A percentile compares a stretch with the other conserved stretches of the same genome.
Evolutionary conservation across 2,888 invertebrate genomes (phyloP).

Genomic region (Craniophora ligustri): DNA sequence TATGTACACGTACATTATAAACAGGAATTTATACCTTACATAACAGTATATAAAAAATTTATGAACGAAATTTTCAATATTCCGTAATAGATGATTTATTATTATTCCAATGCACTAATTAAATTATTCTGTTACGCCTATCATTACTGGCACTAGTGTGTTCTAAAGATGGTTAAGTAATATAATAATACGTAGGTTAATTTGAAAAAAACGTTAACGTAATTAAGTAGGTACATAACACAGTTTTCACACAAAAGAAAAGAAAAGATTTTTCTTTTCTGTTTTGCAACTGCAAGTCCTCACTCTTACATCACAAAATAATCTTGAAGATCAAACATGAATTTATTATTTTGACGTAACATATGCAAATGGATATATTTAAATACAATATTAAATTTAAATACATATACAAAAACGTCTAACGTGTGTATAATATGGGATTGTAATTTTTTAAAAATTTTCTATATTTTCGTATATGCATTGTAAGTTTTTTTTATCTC

Average conservation of each 20-base stretch:
- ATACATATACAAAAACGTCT: too few species aligned
- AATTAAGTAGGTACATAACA: too few species aligned
- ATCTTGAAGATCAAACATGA: background rate
- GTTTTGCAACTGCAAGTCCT: background rate
- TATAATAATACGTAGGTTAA: background rate
- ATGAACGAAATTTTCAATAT: background rate
- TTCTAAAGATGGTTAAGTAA: background rate
- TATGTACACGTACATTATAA: background rate
- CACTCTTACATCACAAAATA: background rate
- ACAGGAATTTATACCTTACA: background rate
- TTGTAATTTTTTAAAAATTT: too few species aligned
- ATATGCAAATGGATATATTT: too few species aligned
- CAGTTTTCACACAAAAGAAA: background rate
- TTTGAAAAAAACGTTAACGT: background rate
- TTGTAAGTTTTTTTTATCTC: too few species aligned
- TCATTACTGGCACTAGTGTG: background rate
- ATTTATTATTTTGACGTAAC: background rate
- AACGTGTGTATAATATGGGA: too few species aligned
- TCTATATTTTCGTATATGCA: too few species aligned
- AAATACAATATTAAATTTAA: too few species aligned
- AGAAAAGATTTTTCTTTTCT: too few species aligned
- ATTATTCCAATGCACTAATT: background rate
- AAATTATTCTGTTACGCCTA: background rate
- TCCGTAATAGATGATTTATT: constrained; percentile 1
- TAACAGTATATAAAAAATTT: background rate